Evolutionary conservation across 2,888 invertebrate genomes (phyloP), one percentile per base, ranked within the genome.

Genomic region (Andrena trimmerana): DNA sequence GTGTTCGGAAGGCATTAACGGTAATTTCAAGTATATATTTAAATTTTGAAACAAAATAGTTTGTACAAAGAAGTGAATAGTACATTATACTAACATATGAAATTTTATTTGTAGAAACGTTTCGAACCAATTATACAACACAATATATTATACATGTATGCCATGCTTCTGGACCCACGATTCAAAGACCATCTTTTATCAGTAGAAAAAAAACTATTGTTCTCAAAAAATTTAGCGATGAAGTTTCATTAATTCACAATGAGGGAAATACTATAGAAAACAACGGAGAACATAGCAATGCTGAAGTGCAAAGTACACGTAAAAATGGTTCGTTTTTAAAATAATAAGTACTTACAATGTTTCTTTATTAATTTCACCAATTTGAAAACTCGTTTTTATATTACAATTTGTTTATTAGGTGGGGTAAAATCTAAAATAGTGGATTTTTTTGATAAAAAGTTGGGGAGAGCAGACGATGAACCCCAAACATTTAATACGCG

Each of bases 81-180:
- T 13, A 57, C 57, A n/a, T 16, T 70, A 50, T 13, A 60, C 16
- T 29, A 60, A 60, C 29, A 5, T 31, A 60, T 31, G 29, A 31
- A 7, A 60, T 63, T 63, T 50, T 48, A 29, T n/a, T 70, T 48
- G 24, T 16, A 70, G 48, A 48, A 70, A 42, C 59, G 59, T 6
- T 69, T 69, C 13, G 36, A 69, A 27, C 42, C 57, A 10, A 62
- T 62, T 33, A 31, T 69, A 29, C 4, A 29, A 27, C 54, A 33
- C 2, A 36, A 69, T 42, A 2, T n/a, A 8, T 54, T 52, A 29
- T 20, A 59, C 59, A 13, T n/a, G 8, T 5, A 13, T n/a, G 20
- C 42, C 1, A 70, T 59, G 59, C 1, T 59, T 48, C 2, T 70
- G 4, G 48, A 70, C 10, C 59, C 60, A 7, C 60, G 70, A 13